phyloP scores from a whole-genome alignment of 2,888 invertebrate species.

The Cataglyphis rosenhaueri region DNA sequence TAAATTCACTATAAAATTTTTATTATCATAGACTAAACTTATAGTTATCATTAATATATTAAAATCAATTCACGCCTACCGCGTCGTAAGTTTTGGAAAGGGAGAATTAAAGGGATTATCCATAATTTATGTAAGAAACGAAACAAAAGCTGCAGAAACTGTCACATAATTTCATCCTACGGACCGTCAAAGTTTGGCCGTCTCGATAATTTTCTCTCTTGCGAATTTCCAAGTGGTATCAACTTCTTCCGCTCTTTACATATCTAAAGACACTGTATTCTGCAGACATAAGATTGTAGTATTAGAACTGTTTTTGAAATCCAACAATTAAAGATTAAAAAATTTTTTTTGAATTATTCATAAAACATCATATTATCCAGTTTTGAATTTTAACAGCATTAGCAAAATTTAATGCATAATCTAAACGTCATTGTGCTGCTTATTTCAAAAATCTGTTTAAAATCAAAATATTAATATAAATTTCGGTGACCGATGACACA shows the following conservation, averaged over 20 bases:
- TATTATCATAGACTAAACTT: constrained; percentile 3
- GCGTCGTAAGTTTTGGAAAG: constrained; percentile 57
- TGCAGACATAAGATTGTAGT: not conserved
- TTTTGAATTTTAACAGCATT: not conserved
- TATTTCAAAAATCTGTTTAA: not conserved
- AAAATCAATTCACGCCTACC: constrained; percentile 45
- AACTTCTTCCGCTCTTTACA: constrained; percentile 44
- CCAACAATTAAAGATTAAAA: not conserved
- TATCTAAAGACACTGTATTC: constrained; percentile 31
- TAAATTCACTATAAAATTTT: not conserved
- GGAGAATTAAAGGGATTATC: constrained; percentile 71
- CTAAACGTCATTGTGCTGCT: not conserved
- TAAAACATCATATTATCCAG: not conserved
- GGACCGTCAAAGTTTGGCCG: constrained; percentile 68
- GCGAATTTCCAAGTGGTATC: constrained; percentile 49
- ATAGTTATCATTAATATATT: constrained; percentile 44
- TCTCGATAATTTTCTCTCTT: constrained; percentile 65
- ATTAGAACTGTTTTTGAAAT: constrained; percentile 18
- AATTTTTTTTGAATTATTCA: not conserved
- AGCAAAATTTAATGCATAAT: not conserved
- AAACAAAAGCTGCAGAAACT: constrained; percentile 71
- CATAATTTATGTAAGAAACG: constrained; percentile 75
- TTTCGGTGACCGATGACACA: not conserved
- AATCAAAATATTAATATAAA: not conserved
- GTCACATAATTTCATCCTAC: constrained; percentile 71